These are phyloP conservation scores for Hoplostethus mediterraneus DNA, from an alignment of 2,797 vertebrate genomes.

Conservation along the genomic window DNA sequence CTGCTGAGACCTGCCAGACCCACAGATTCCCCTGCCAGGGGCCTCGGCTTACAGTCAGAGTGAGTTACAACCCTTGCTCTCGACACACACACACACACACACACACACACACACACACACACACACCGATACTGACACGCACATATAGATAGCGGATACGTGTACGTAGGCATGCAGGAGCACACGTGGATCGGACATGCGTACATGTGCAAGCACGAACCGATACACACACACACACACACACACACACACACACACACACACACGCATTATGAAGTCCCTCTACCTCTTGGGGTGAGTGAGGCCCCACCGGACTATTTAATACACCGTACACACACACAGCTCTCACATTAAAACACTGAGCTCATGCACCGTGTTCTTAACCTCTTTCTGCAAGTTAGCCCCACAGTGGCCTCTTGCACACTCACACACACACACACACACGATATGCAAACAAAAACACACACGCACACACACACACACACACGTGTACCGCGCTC, in stretches of 20 bases:
- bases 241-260: slow-evolving; percentile 6
- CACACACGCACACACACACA: slow-evolving; percentile 7
- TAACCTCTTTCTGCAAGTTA: slow-evolving; percentile 13
- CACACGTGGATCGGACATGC: slow-evolving; percentile 13
- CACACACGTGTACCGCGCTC: slow-evolving; percentile 6
- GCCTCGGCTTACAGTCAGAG: slow-evolving; percentile 65
- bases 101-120: slow-evolving; percentile 19
- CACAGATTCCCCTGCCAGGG: slow-evolving; percentile 59
- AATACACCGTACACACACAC: slow-evolving; percentile 1
- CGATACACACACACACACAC: slow-evolving; percentile 10
- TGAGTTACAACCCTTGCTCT: slow-evolving; percentile 68
- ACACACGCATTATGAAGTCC: slow-evolving; percentile 15
- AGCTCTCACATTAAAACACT: background rate
- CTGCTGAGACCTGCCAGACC: slow-evolving; percentile 74
- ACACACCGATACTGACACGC: slow-evolving; percentile 11
- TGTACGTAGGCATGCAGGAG: slow-evolving; percentile 31
- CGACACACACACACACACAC: slow-evolving; percentile 43
- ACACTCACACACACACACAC: slow-evolving; percentile 9
- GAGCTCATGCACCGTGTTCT: background rate
- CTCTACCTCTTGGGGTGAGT: background rate
- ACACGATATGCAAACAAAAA: slow-evolving; percentile 13
- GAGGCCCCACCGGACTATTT: background rate
- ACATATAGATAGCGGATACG: background rate
- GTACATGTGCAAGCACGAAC: slow-evolving; percentile 9
- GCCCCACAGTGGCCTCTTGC: slow-evolving; percentile 6